Evolutionary conservation across 1,140 invertebrate genomes (phyloP).

Genomic region (Lutraria rhynchaena): DNA sequence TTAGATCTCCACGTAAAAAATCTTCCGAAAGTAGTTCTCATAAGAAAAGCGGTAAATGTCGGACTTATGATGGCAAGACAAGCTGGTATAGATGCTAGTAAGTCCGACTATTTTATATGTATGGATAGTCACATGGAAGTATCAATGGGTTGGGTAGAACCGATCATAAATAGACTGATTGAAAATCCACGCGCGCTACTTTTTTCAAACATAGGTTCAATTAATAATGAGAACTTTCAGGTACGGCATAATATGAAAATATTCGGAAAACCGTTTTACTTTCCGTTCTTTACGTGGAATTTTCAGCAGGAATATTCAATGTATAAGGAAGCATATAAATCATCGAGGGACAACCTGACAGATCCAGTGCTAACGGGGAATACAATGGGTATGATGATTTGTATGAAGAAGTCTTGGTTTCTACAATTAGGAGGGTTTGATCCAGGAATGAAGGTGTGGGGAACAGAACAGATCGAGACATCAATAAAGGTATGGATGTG

Average conservation of each 20-base stretch:
- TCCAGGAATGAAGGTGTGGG: constrained; percentile 99
- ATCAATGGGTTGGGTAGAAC: constrained; percentile 37
- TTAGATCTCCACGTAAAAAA: constrained; percentile 26
- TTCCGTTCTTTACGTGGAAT: constrained; percentile 49
- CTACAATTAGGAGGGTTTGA: constrained; percentile 94
- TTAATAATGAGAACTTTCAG: constrained; percentile 27
- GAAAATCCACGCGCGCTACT: constrained; percentile 34
- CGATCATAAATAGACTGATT: constrained; percentile 31
- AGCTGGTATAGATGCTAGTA: constrained; percentile 40
- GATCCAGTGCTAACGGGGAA: constrained; percentile 29
- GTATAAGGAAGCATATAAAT: constrained; percentile 11
- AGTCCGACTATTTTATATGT: constrained; percentile 35
- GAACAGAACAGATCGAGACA: constrained; percentile 98
- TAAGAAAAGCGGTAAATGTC: constrained; percentile 14
- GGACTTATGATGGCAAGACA: constrained; percentile 56
- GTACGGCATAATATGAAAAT: background rate
- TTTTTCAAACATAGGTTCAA: constrained; percentile 39
- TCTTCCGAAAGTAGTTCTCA: constrained; percentile 23
- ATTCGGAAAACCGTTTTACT: constrained; percentile 40
- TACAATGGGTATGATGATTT: constrained; percentile 58
- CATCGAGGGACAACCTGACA: constrained; percentile 18
- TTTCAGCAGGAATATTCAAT: constrained; percentile 28
- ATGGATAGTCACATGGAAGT: constrained; percentile 54
- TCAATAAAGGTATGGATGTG: constrained; percentile 89
- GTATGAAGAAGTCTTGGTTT: constrained; percentile 65